These are phyloP conservation scores for Bovichtus variegatus DNA, from an alignment of 2,797 vertebrate species.

Conservation along the genomic window DNA sequence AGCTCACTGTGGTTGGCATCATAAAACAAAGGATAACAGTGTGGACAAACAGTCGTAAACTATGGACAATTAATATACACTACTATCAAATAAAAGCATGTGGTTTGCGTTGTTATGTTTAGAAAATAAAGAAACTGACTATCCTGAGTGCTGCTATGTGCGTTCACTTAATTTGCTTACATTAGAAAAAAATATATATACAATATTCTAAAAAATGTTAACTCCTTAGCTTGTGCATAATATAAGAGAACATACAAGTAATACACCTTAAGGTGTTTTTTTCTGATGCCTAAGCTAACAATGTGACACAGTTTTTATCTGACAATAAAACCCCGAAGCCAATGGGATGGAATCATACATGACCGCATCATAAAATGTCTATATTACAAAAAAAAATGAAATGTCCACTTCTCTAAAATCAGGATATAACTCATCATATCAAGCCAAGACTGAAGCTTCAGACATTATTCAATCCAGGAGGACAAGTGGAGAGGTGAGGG, in stretches of 20 bases:
- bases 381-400: slow-evolving; percentile 70
- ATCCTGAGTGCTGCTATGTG: neutral
- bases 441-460: slow-evolving; percentile 60
- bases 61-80: slow-evolving; percentile 64
- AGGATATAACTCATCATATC: slow-evolving; percentile 78
- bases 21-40: slow-evolving; percentile 86
- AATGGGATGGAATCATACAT: slow-evolving; percentile 57
- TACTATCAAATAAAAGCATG: slow-evolving; percentile 13
- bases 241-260: neutral
- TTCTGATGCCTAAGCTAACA: slow-evolving; percentile 23
- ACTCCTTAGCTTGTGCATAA: neutral
- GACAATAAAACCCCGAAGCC: slow-evolving; percentile 50
- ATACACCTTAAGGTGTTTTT: neutral
- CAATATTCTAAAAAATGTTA: neutral
- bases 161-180: neutral
- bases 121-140: slow-evolving; percentile 6
- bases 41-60: slow-evolving; percentile 81
- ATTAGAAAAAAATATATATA: neutral
- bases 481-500: slow-evolving; percentile 76
- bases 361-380: slow-evolving; percentile 67
- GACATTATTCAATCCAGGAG: slow-evolving; percentile 79
- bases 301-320: slow-evolving; percentile 22
- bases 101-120: slow-evolving; percentile 14
- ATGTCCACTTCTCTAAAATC: slow-evolving; percentile 66
- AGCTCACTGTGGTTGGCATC: slow-evolving; percentile 67